A percentile compares a stretch with the other conserved stretches of the same genome.
These are phyloP conservation scores for Siniperca undulata DNA, from an alignment of 2,797 vertebrate species.

Conservation along the genomic window DNA sequence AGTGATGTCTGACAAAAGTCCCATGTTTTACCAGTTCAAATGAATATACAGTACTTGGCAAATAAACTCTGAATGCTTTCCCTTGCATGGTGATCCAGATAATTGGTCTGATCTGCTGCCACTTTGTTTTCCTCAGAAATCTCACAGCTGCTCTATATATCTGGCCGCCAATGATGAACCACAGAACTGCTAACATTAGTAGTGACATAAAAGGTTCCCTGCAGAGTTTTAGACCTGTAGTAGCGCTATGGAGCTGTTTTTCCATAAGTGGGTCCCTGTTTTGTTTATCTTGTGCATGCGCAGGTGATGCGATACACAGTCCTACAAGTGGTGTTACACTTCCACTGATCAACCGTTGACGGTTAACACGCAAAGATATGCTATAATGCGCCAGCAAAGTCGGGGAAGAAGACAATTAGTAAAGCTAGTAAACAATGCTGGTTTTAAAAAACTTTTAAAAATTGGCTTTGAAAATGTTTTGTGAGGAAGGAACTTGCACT, in stretches of 20 bases:
- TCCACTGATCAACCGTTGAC: background rate
- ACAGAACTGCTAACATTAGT: background rate
- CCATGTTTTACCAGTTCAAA: conserved; percentile 10
- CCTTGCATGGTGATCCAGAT: background rate
- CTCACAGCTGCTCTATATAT: background rate
- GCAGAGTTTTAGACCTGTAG: background rate
- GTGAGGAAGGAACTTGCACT: too few species aligned
- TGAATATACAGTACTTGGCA: background rate
- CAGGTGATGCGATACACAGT: background rate
- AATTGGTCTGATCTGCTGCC: conserved; percentile 7
- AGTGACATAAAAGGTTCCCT: background rate
- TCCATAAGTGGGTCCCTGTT: too few species aligned
- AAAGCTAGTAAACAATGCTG: background rate
- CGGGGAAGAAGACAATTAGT: background rate
- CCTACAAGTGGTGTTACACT: background rate
- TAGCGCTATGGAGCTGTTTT: too few species aligned
- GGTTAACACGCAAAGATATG: background rate
- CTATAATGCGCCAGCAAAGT: background rate
- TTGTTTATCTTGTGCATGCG: too few species aligned
- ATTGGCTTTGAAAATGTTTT: background rate
- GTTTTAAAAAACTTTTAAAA: background rate
- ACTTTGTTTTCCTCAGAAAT: background rate
- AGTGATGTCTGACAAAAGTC: background rate
- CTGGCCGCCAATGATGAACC: background rate
- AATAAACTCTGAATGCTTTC: background rate